Conservation (phyloP, 2,797 vertebrate genomes). For the Gouania willdenowi region DNA sequence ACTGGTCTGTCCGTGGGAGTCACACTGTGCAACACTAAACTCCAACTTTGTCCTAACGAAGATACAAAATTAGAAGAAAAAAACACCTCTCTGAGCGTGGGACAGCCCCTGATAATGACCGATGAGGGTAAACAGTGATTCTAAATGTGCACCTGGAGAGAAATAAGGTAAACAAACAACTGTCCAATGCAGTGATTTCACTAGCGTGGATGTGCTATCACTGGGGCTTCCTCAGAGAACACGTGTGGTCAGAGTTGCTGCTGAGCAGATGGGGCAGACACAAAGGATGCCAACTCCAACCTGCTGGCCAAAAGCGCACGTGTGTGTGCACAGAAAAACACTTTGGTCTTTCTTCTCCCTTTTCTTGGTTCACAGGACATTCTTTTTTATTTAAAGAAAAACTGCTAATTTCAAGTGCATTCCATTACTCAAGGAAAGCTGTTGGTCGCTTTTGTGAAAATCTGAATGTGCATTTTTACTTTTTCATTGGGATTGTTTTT, state of each 20-base stretch:
- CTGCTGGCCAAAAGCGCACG: slow-evolving; percentile 48
- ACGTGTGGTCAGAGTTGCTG: slow-evolving; percentile 51
- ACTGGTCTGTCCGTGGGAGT: slow-evolving; percentile 30
- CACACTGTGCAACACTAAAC: slow-evolving; percentile 42
- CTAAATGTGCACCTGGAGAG: slow-evolving; percentile 56
- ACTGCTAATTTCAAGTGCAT: slow-evolving; percentile 75
- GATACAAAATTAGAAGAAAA: slow-evolving; percentile 38
- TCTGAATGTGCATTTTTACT: slow-evolving; percentile 21
- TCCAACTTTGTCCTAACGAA: slow-evolving; percentile 24
- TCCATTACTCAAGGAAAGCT: slow-evolving; percentile 43
- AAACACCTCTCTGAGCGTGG: slow-evolving; percentile 29
- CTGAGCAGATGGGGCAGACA: slow-evolving; percentile 65
- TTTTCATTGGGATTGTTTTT: slow-evolving; percentile 11
- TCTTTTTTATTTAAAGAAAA: slow-evolving; percentile 64
- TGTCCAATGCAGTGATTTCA: slow-evolving; percentile 52
- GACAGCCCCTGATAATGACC: slow-evolving; percentile 41
- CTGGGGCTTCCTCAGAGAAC: slow-evolving; percentile 52
- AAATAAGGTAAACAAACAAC: slow-evolving; percentile 56
- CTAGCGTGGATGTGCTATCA: no score
- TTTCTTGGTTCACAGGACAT: slow-evolving; percentile 10
- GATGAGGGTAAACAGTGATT: slow-evolving; percentile 43
- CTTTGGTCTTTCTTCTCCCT: slow-evolving; percentile 28
- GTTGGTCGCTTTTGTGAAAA: slow-evolving; percentile 26
- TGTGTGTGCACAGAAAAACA: slow-evolving; percentile 25
- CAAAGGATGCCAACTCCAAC: slow-evolving; percentile 66